Evolutionary conservation across 2,888 invertebrate genomes (phyloP).

Genomic region (Itoplectis maculator): DNA sequence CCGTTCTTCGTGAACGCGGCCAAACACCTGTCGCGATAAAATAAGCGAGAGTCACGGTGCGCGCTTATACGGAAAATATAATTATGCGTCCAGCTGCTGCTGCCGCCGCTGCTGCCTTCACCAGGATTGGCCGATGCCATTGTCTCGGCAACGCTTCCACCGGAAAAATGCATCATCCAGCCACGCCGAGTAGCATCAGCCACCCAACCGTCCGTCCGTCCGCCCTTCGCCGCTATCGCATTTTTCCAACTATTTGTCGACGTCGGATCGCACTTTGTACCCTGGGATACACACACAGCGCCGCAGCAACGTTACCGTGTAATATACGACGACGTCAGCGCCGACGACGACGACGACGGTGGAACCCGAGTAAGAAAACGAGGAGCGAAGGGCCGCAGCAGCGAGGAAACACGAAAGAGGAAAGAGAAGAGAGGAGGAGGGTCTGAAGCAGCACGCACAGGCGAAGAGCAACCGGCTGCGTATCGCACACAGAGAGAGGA

Average conservation of each 20-base stretch:
- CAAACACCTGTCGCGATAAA: slow-evolving; percentile 46
- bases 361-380: slow-evolving; percentile 34
- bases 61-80: slow-evolving; percentile 38
- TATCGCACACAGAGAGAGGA: slow-evolving; percentile 33
- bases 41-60: slow-evolving; percentile 50
- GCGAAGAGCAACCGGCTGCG: slow-evolving; percentile 36
- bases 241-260: slow-evolving; percentile 53
- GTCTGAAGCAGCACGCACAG: slow-evolving; percentile 20
- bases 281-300: not conserved
- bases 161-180: slow-evolving; percentile 19
- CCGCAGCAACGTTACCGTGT: slow-evolving; percentile 13
- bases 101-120: too few species aligned
- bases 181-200: not conserved
- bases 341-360: slow-evolving; percentile 11
- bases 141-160: slow-evolving; percentile 12
- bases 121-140: slow-evolving; percentile 9
- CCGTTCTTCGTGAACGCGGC: slow-evolving; percentile 7
- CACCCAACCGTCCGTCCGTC: not conserved
- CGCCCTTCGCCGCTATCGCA: not conserved
- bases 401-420: not conserved
- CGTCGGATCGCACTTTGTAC: slow-evolving; percentile 46
- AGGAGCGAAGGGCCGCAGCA: slow-evolving; percentile 1
- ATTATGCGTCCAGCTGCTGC: slow-evolving; percentile 43
- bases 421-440: not conserved
- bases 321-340: not conserved